A percentile compares a stretch with the other conserved stretches of the same genome.
These are phyloP conservation scores for Rhinolophus ferrumequinum DNA, from an alignment of 2,113 vertebrate genomes.

Conservation along the genomic window DNA sequence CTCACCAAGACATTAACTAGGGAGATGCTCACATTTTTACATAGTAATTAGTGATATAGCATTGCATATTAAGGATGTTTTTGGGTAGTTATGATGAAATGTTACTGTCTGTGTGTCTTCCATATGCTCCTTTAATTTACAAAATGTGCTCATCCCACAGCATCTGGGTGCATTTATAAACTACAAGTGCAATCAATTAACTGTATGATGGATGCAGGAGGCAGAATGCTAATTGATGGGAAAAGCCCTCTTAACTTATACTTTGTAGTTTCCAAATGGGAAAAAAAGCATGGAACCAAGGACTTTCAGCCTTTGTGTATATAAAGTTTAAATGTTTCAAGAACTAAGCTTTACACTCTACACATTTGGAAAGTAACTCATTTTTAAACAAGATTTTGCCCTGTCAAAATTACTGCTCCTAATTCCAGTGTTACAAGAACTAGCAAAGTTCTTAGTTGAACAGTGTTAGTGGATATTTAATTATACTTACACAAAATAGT, in stretches of 20 bases:
- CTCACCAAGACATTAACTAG: constrained; percentile 49
- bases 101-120: constrained; percentile 41
- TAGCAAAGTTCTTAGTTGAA: background rate
- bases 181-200: constrained; percentile 48
- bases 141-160: constrained; percentile 23
- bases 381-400: constrained; percentile 21
- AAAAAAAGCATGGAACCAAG: background rate
- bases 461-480: background rate
- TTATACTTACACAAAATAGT: background rate
- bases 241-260: background rate
- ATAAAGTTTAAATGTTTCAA: constrained; percentile 19
- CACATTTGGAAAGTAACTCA: background rate
- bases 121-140: constrained; percentile 63
- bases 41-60: constrained; percentile 37
- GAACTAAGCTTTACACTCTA: background rate
- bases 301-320: background rate
- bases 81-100: constrained; percentile 55
- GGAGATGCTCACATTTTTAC: constrained; percentile 35
- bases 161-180: constrained; percentile 62
- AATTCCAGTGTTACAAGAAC: background rate
- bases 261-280: background rate
- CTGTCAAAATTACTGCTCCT: background rate
- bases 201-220: background rate
- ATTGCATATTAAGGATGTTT: constrained; percentile 30
- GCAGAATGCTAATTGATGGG: constrained; percentile 24